Evolutionary conservation across 1,140 invertebrate genomes (phyloP).

Genomic region (Onthophagus taurus): DNA sequence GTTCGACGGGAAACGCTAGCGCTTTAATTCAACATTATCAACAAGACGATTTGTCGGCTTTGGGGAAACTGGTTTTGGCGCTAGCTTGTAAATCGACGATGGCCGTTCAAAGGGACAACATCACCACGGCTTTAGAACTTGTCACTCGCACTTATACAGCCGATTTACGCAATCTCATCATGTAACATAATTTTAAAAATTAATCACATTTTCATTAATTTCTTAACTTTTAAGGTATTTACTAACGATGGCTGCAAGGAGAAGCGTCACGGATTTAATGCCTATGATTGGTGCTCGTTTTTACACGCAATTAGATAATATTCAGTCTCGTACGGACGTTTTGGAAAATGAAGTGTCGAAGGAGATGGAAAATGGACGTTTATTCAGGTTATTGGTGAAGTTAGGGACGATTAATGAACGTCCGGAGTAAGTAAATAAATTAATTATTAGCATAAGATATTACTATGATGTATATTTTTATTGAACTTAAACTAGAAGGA

Average conservation of each 20-base stretch:
- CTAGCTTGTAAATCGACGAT: conserved; percentile 84
- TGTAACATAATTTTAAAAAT: conserved; percentile 47
- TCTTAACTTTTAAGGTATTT: conserved; percentile 54
- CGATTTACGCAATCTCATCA: conserved; percentile 88
- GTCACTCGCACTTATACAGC: conserved; percentile 81
- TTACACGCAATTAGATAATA: conserved; percentile 88
- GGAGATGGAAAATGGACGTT: conserved; percentile 89
- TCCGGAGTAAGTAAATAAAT: conserved; percentile 58
- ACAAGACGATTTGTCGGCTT: conserved; percentile 84
- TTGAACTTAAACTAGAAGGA: too few species aligned
- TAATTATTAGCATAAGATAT: conserved; percentile 1
- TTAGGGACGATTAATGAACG: conserved; percentile 87
- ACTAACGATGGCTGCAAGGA: conserved; percentile 57
- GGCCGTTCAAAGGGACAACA: conserved; percentile 75
- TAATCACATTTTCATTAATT: neutral
- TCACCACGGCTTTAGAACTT: conserved; percentile 80
- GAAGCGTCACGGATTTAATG: conserved; percentile 93
- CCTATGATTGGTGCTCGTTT: conserved; percentile 97
- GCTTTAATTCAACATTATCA: conserved; percentile 69
- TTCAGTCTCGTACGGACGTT: conserved; percentile 77
- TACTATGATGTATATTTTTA: conserved; percentile 4
- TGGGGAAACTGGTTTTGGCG: conserved; percentile 86
- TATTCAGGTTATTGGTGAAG: conserved; percentile 86
- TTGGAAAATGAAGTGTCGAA: conserved; percentile 85
- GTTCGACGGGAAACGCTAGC: conserved; percentile 48